Conservation (phyloP, 2,113 vertebrate species). For the Dipodomys spectabilis region DNA sequence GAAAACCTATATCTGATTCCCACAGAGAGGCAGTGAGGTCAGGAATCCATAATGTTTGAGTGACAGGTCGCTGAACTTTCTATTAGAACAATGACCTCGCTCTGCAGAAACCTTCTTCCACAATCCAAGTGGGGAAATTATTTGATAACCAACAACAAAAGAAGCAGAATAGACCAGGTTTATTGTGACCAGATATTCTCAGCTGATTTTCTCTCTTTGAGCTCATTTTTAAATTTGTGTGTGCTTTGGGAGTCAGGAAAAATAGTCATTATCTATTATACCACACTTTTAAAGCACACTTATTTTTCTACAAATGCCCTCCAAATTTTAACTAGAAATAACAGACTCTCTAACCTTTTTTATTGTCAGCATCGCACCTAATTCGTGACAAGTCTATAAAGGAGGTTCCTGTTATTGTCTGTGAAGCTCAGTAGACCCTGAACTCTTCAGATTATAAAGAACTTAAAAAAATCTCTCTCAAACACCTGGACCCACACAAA, state of each 20-base stretch:
- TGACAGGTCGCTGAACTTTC: not conserved
- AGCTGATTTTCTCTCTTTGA: not conserved
- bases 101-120: not conserved
- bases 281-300: slow-evolving; percentile 34
- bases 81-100: not conserved
- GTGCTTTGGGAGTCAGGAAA: not conserved
- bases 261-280: not conserved
- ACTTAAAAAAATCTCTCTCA: not conserved
- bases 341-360: not conserved
- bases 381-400: not conserved
- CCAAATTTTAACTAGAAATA: slow-evolving; percentile 13
- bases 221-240: not conserved
- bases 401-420: not conserved
- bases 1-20: not conserved
- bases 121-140: not conserved
- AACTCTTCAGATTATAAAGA: slow-evolving; percentile 31
- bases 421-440: not conserved
- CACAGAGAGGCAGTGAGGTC: not conserved
- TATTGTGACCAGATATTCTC: not conserved
- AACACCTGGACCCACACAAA: not conserved
- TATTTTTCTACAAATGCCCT: slow-evolving; percentile 16
- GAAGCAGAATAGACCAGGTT: not conserved
- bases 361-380: not conserved
- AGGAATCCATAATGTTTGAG: too few relatives aligned
- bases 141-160: not conserved